Evolutionary conservation across 2,888 invertebrate species (phyloP).

Genomic region (Thumatha senex): DNA sequence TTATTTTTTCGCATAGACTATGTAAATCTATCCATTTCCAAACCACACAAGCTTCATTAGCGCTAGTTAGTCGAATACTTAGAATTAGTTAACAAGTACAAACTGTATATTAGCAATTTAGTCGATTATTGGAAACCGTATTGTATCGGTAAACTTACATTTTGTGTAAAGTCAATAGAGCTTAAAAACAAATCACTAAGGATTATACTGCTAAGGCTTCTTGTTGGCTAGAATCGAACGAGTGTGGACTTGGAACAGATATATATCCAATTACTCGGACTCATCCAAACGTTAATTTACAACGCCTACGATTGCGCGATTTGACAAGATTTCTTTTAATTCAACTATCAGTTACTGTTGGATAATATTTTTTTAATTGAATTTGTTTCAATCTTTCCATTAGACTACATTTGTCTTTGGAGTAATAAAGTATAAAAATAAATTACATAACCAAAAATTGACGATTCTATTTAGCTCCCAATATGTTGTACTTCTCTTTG

Average conservation of each 20-base stretch:
- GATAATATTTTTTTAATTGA: too few relatives aligned
- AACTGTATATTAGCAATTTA: constrained; percentile 6
- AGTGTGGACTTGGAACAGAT: constrained; percentile 16
- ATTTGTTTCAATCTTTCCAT: too few relatives aligned
- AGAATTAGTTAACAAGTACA: constrained; percentile 10
- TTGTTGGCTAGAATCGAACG: constrained; percentile 24
- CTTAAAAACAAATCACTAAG: constrained; percentile 42
- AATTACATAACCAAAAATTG: too few relatives aligned
- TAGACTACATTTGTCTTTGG: too few relatives aligned
- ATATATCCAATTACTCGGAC: constrained; percentile 38
- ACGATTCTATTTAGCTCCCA: too few relatives aligned
- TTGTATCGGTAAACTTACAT: constrained; percentile 28
- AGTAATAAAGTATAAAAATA: too few relatives aligned
- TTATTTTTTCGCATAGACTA: too few relatives aligned
- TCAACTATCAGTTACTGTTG: background rate
- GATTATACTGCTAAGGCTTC: constrained; percentile 41
- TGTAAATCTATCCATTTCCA: too few relatives aligned
- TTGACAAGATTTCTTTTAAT: constrained; percentile 35
- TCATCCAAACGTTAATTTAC: constrained; percentile 32
- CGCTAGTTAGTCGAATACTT: constrained; percentile 5
- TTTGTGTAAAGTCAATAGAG: constrained; percentile 41
- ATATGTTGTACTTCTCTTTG: too few relatives aligned
- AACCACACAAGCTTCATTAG: constrained; percentile 8
- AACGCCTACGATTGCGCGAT: constrained; percentile 48
- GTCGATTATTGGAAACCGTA: constrained; percentile 7